A percentile compares a stretch with the other conserved stretches of the same genome.
phyloP scores from a whole-genome alignment of 2,113 vertebrate species.

The Erinaceus europaeus region DNA sequence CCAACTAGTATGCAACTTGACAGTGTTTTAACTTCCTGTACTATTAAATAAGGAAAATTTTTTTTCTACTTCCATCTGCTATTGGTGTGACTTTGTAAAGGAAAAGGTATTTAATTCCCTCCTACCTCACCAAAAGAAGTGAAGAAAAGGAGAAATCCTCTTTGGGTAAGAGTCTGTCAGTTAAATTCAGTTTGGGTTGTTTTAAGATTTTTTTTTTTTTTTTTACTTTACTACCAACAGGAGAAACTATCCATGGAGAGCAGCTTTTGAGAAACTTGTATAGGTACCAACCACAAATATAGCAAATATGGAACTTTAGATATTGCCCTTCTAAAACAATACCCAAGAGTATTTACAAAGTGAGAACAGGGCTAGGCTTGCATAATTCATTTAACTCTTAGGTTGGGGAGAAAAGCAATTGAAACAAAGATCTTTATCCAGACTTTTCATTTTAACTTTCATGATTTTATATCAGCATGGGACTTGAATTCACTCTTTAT shows the following conservation, averaged over 20 bases:
- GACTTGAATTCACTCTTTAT: background rate
- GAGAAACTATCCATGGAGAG: background rate
- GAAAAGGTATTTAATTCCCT: background rate
- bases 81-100: background rate
- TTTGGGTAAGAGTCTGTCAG: background rate
- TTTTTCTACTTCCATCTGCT: no score
- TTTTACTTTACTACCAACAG: background rate
- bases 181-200: no score
- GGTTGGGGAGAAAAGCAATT: background rate
- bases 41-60: background rate
- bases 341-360: background rate
- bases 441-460: background rate
- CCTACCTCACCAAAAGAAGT: background rate
- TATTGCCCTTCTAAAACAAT: background rate
- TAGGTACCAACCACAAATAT: background rate
- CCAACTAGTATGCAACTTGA: no score
- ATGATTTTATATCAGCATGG: background rate
- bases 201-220: no score
- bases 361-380: background rate
- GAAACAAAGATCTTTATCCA: conserved; percentile 26
- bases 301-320: background rate
- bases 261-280: background rate
- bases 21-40: background rate
- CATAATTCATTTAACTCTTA: background rate
- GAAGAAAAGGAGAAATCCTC: background rate